Percentiles rank a stretch among this genome's conserved stretches.
Conservation (phyloP, 2,888 invertebrate species). For the Pediacus dermestoides region DNA sequence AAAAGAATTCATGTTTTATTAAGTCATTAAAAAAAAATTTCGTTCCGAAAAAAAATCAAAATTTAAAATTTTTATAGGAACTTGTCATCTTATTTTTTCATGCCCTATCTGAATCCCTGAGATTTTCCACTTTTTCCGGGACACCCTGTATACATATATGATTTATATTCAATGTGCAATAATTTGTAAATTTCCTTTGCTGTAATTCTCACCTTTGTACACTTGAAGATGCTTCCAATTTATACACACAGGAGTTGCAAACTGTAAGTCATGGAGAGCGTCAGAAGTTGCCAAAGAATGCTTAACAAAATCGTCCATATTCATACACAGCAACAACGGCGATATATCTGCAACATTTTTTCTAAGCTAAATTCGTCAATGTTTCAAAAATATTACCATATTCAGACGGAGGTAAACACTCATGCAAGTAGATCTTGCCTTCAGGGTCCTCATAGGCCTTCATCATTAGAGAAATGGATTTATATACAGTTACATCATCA, state of each 20-base stretch:
- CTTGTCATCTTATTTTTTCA: too few relatives aligned
- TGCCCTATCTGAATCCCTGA: too few relatives aligned
- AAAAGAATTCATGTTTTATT: too few relatives aligned
- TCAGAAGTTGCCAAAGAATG: constrained; percentile 55
- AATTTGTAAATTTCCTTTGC: too few relatives aligned
- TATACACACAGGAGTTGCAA: constrained; percentile 61
- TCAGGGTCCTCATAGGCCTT: constrained; percentile 60
- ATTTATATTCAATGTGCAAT: too few relatives aligned
- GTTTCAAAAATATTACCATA: constrained; percentile 61
- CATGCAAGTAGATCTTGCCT: constrained; percentile 60
- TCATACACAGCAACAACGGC: constrained; percentile 63
- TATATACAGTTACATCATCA: constrained; percentile 53
- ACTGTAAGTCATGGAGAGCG: constrained; percentile 45
- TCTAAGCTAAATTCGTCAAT: neutral
- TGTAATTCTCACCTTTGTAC: constrained; percentile 63
- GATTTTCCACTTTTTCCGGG: too few relatives aligned
- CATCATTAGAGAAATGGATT: constrained; percentile 61
- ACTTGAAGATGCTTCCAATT: constrained; percentile 66
- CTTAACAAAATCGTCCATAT: constrained; percentile 55
- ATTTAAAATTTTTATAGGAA: too few relatives aligned
- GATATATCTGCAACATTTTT: constrained; percentile 60
- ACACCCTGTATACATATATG: too few relatives aligned
- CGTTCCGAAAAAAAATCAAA: too few relatives aligned
- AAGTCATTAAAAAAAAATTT: too few relatives aligned
- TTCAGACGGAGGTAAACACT: constrained; percentile 83